Percentiles rank a stretch among this genome's conserved stretches.
Conservation (phyloP, 2,113 vertebrate species). For the Formicarius rufipectus region DNA sequence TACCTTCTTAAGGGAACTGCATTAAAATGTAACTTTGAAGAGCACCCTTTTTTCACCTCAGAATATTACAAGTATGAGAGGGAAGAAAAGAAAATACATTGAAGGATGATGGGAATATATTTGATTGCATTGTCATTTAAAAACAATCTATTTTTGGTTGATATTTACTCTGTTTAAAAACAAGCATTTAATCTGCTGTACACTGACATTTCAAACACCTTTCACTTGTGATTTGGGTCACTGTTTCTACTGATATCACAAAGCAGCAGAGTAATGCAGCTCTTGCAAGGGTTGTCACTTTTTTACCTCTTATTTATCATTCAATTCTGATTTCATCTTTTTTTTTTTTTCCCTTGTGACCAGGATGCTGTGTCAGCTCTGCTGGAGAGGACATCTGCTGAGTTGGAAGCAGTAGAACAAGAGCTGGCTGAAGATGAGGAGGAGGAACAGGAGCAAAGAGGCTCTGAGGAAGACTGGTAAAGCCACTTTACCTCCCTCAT, state of each 20-base stretch:
- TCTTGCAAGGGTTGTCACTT: not conserved
- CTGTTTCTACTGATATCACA: not conserved
- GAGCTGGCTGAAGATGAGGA: constrained; percentile 77
- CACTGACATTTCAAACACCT: not conserved
- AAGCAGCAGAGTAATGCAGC: not conserved
- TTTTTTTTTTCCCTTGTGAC: not conserved
- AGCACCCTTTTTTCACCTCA: not conserved
- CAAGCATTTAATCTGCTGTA: not conserved
- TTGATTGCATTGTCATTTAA: not conserved
- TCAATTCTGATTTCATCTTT: not conserved
- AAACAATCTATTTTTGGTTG: not conserved
- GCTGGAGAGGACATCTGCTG: constrained; percentile 82
- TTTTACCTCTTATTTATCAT: not conserved
- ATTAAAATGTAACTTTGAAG: not conserved
- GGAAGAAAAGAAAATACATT: not conserved
- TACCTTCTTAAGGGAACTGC: not conserved
- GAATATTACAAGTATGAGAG: not conserved
- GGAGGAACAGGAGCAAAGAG: constrained; percentile 49
- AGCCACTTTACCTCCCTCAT: not conserved
- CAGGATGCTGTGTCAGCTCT: constrained; percentile 84
- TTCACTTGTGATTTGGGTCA: not conserved
- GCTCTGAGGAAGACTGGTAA: constrained; percentile 76
- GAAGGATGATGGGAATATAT: not conserved
- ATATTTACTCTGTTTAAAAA: not conserved
- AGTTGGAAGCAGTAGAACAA: constrained; percentile 82